Evolutionary conservation across 2,113 vertebrate species (phyloP).

Genomic region (Sinocyclocheilus maitianheensis): DNA sequence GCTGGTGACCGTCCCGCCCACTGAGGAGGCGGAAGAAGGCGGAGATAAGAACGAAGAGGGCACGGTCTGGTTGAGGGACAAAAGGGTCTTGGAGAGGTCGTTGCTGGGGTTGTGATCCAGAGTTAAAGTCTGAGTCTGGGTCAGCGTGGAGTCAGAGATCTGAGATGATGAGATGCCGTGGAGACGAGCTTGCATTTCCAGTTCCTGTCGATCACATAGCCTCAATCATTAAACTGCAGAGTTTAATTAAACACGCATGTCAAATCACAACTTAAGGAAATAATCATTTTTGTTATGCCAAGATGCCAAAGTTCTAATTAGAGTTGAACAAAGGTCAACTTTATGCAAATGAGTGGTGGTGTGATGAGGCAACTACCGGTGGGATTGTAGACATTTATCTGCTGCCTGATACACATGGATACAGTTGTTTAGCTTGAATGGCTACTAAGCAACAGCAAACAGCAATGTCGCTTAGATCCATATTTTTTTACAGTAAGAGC

Average conservation of each 20-base stretch:
- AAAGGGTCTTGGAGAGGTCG: conserved; percentile 55
- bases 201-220: conserved; percentile 73
- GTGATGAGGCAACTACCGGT: not conserved
- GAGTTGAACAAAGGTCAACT: not conserved
- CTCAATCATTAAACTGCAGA: not conserved
- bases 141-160: conserved; percentile 36
- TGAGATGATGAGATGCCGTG: conserved; percentile 72
- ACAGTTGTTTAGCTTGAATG: not conserved
- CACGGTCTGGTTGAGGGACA: conserved; percentile 53
- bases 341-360: not conserved
- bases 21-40: conserved; percentile 60
- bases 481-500: not conserved
- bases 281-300: no score
- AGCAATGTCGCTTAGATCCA: not conserved
- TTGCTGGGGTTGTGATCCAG: conserved; percentile 35
- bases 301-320: no score
- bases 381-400: not conserved
- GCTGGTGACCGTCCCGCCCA: conserved; percentile 55
- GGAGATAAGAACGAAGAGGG: conserved; percentile 59
- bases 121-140: conserved; percentile 35
- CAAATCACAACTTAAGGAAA: not conserved
- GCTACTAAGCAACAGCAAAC: not conserved
- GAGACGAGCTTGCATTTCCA: conserved; percentile 83
- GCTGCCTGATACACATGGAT: not conserved
- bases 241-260: not conserved